These are phyloP conservation scores for Pomatostomus ruficeps DNA, from an alignment of 2,113 vertebrate species.

Conservation along the genomic window DNA sequence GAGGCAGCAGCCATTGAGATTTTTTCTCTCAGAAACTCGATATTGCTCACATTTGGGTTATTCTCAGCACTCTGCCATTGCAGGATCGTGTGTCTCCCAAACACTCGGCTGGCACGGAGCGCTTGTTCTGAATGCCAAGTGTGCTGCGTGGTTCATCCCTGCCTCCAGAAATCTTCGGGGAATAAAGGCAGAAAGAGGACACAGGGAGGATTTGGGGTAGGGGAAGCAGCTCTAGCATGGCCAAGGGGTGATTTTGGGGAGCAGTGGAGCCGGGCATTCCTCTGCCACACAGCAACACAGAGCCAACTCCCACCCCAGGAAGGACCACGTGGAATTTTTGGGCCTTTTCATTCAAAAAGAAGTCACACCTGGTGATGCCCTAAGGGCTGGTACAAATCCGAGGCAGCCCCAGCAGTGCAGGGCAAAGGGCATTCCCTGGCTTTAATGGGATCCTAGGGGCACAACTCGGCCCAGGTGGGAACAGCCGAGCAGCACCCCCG, in stretches of 20 bases:
- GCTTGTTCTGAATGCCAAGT: neutral
- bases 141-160: neutral
- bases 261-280: neutral
- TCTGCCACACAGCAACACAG: accelerated
- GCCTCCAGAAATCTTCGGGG: neutral
- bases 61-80: neutral
- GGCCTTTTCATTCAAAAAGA: neutral
- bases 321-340: accelerated
- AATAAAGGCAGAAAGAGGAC: neutral
- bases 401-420: no score
- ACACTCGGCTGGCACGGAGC: neutral
- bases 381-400: no score
- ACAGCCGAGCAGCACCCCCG: no score
- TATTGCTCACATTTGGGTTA: neutral
- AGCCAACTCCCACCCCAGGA: neutral
- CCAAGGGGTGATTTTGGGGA: neutral
- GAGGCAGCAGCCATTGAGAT: neutral
- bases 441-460: no score
- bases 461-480: no score
- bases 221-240: neutral
- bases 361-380: no score
- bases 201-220: neutral
- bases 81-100: neutral
- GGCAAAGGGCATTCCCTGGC: no score
- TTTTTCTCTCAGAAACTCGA: neutral